A percentile compares a stretch with the other conserved stretches of the same genome.
Conservation (phyloP, 1,140 invertebrate genomes). For the Rhizoglyphus robini region DNA sequence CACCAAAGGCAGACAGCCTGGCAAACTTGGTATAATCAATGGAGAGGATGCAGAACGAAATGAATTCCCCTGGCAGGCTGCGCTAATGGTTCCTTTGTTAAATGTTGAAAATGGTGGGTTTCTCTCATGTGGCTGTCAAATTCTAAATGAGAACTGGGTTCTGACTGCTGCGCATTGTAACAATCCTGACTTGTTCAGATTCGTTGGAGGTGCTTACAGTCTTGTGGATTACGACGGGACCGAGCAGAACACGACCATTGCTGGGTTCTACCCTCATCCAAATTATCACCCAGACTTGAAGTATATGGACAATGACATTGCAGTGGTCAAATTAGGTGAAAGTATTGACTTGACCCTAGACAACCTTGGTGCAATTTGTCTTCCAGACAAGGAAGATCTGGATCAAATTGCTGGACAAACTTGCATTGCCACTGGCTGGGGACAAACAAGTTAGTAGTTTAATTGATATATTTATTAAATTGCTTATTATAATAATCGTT, state of each 20-base stretch:
- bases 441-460: not conserved
- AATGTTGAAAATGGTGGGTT: not conserved
- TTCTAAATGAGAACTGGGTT: conserved; percentile 26
- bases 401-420: not conserved
- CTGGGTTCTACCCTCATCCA: conserved; percentile 30
- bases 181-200: not conserved
- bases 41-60: not conserved
- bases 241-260: conserved; percentile 17
- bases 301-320: conserved; percentile 34
- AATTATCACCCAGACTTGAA: conserved; percentile 32
- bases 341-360: not conserved
- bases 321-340: conserved; percentile 31
- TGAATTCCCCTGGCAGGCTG: conserved; percentile 19
- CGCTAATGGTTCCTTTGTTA: not conserved
- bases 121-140: conserved; percentile 24
- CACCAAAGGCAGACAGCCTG: not conserved
- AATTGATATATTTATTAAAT: too few species aligned
- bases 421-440: conserved; percentile 7
- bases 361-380: conserved; percentile 2
- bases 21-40: not conserved
- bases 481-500: not conserved
- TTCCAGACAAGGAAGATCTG: not conserved
- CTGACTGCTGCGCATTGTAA: conserved; percentile 28
- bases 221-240: conserved; percentile 17
- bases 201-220: conserved; percentile 30